These are phyloP conservation scores for Coelogynopora nodosa DNA, from an alignment of 2,888 invertebrate species.

Conservation along the genomic window DNA sequence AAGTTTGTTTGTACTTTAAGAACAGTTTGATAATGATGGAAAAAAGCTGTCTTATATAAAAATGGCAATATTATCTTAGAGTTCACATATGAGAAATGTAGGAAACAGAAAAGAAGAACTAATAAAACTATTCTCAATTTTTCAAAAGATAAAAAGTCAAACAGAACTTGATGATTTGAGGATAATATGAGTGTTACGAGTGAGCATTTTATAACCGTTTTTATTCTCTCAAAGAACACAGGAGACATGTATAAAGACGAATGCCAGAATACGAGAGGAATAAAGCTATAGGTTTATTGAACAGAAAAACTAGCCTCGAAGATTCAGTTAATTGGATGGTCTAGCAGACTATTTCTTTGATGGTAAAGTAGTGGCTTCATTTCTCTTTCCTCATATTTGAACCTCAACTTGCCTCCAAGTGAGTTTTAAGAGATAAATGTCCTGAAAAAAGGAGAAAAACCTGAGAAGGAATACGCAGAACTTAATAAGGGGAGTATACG, in stretches of 20 bases:
- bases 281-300: neutral
- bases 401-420: neutral
- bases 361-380: neutral
- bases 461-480: no score
- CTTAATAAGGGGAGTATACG: no score
- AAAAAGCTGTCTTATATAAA: no score
- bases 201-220: neutral
- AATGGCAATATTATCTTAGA: no score
- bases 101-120: no score
- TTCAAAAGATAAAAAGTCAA: no score
- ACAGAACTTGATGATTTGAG: no score
- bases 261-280: neutral
- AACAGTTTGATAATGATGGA: no score
- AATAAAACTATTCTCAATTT: no score
- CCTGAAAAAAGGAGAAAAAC: no score
- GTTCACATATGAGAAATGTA: no score
- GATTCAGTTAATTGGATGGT: constrained; percentile 11
- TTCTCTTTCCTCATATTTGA: neutral
- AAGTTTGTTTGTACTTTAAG: no score
- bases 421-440: neutral
- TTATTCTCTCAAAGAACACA: constrained; percentile 4
- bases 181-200: neutral
- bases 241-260: neutral
- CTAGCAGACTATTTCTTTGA: neutral
- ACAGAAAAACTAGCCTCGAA: neutral